Conservation (phyloP, 2,888 invertebrate species). For the Drosophila ustulata region DNA sequence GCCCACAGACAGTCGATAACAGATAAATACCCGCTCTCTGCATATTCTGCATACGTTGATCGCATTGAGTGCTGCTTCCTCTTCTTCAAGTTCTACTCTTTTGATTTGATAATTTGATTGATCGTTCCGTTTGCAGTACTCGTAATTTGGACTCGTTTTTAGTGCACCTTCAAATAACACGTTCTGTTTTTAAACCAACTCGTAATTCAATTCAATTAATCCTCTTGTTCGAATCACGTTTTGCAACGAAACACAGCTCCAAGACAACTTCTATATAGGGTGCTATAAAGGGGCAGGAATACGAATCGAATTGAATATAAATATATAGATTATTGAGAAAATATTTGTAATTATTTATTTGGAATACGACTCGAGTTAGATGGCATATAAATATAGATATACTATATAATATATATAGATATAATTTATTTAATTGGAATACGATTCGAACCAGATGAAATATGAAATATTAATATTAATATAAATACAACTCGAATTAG, state of each 20-base stretch:
- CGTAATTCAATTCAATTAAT: conserved; percentile 27
- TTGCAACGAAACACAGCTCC: background rate
- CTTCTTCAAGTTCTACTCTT: conserved; percentile 19
- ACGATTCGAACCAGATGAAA: too few species aligned
- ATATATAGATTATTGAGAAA: too few species aligned
- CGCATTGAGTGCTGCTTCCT: conserved; percentile 50
- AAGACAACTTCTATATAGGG: background rate
- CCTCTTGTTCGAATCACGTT: background rate
- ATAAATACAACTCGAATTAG: too few species aligned
- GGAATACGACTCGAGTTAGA: too few species aligned
- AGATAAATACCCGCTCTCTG: conserved; percentile 37
- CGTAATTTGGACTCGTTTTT: conserved; percentile 51
- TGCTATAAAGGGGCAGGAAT: background rate
- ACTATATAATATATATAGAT: too few species aligned
- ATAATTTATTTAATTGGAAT: too few species aligned
- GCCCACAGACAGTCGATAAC: too few species aligned
- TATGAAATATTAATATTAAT: too few species aligned
- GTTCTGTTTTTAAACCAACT: conserved; percentile 18
- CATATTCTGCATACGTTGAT: conserved; percentile 27
- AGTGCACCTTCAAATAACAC: conserved; percentile 59
- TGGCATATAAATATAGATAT: too few species aligned
- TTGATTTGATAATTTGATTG: background rate
- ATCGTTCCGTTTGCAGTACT: conserved; percentile 34
- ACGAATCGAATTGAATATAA: background rate
- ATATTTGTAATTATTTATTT: too few species aligned